A percentile compares a stretch with the other conserved stretches of the same genome.
Conservation (phyloP, 2,113 vertebrate species). For the Clarias macrocephalus region DNA sequence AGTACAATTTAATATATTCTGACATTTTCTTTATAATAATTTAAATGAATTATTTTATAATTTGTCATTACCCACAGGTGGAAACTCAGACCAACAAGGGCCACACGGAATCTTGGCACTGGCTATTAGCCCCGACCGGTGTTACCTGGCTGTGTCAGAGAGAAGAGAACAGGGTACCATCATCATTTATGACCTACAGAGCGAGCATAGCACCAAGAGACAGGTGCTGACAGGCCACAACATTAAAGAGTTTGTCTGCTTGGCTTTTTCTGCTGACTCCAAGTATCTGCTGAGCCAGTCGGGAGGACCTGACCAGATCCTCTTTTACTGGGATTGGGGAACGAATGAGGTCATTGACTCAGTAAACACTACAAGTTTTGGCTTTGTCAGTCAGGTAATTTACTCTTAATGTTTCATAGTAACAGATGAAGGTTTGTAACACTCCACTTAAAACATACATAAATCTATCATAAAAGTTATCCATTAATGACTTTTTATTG, state of each 20-base stretch:
- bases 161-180: slow-evolving; percentile 73
- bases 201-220: slow-evolving; percentile 75
- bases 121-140: slow-evolving; percentile 81
- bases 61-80: slow-evolving; percentile 65
- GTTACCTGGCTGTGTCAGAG: slow-evolving; percentile 86
- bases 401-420: not conserved
- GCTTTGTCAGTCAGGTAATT: slow-evolving; percentile 27
- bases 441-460: not conserved
- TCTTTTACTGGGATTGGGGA: slow-evolving; percentile 89
- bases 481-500: not conserved
- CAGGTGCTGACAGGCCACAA: slow-evolving; percentile 75
- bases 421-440: not conserved
- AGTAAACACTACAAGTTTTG: slow-evolving; percentile 64
- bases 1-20: too few relatives aligned
- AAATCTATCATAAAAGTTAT: not conserved
- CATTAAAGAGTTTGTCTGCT: slow-evolving; percentile 65
- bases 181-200: slow-evolving; percentile 81
- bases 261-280: slow-evolving; percentile 90
- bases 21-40: not conserved
- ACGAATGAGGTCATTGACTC: slow-evolving; percentile 81
- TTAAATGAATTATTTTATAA: not conserved
- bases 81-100: slow-evolving; percentile 64
- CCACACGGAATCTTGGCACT: slow-evolving; percentile 79
- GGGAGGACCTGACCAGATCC: slow-evolving; percentile 76
- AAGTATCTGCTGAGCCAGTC: slow-evolving; percentile 83